Conservation (phyloP, 2,888 invertebrate species). For the Nomada fucata region DNA sequence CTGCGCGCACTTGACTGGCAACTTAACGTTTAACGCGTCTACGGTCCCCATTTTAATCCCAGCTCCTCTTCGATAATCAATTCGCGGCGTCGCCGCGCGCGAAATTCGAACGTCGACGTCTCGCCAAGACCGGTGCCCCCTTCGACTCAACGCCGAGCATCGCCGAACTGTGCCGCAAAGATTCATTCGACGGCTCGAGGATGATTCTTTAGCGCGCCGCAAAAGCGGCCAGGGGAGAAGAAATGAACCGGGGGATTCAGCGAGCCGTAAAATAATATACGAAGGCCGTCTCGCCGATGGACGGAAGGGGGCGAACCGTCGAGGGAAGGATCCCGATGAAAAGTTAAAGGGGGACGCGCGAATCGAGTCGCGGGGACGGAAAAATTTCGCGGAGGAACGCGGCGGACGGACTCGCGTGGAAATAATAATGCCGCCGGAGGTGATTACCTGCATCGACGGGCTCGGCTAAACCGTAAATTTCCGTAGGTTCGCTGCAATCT, state of each 20-base stretch:
- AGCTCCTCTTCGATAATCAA: too few species aligned
- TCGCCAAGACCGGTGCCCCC: not conserved
- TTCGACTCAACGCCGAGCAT: too few species aligned
- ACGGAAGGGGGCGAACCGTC: too few species aligned
- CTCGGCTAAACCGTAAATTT: slow-evolving; percentile 41
- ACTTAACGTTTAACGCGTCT: too few species aligned
- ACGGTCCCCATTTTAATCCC: too few species aligned
- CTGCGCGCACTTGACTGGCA: too few species aligned
- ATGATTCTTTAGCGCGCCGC: too few species aligned
- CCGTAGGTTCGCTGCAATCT: slow-evolving; percentile 46
- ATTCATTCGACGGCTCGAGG: too few species aligned
- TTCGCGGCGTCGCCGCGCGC: too few species aligned
- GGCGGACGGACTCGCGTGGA: slow-evolving; percentile 47
- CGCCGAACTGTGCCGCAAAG: too few species aligned
- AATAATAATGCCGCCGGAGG: slow-evolving; percentile 47
- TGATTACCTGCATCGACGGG: slow-evolving; percentile 49
- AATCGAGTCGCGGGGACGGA: slow-evolving; percentile 8
- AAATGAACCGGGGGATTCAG: not conserved
- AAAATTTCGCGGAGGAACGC: slow-evolving; percentile 17
- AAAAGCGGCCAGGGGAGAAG: not conserved
- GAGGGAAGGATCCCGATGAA: not conserved
- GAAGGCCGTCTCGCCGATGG: too few species aligned
- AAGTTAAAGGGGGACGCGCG: not conserved
- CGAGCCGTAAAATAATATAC: not conserved
- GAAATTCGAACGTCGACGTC: not conserved